phyloP scores from a whole-genome alignment of 2,113 vertebrate species.

The Sterna hirundo region DNA sequence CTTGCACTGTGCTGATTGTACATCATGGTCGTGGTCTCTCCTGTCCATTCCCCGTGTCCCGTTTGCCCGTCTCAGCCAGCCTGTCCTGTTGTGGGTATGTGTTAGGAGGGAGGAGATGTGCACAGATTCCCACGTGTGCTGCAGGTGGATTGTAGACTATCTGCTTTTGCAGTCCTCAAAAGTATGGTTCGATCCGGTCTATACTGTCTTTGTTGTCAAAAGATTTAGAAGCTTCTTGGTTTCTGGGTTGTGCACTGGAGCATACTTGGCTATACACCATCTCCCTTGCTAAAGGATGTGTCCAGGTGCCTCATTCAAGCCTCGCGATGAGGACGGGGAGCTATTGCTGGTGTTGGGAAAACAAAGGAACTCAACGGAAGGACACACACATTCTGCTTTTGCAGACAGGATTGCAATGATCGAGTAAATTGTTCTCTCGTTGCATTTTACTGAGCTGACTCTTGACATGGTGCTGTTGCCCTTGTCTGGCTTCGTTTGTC shows the following conservation, averaged over 20 bases:
- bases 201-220: not conserved
- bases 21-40: not conserved
- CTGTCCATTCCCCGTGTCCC: not conserved
- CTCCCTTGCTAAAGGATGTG: not conserved
- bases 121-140: not conserved
- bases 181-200: not conserved
- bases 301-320: not conserved
- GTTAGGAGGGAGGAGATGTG: not conserved
- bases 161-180: not conserved
- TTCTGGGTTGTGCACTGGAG: not conserved
- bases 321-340: not conserved
- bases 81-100: not conserved
- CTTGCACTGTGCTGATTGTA: not conserved
- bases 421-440: not conserved
- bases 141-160: not conserved
- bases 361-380: not conserved
- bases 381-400: not conserved
- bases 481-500: not conserved
- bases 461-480: not conserved
- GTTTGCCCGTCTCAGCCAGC: not conserved
- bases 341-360: not conserved
- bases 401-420: not conserved
- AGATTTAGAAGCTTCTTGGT: not conserved
- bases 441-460: not conserved
- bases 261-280: not conserved